Base-by-base conservation (phyloP, 2,797 vertebrate species). In the Halcyon leucocephala region DNA sequence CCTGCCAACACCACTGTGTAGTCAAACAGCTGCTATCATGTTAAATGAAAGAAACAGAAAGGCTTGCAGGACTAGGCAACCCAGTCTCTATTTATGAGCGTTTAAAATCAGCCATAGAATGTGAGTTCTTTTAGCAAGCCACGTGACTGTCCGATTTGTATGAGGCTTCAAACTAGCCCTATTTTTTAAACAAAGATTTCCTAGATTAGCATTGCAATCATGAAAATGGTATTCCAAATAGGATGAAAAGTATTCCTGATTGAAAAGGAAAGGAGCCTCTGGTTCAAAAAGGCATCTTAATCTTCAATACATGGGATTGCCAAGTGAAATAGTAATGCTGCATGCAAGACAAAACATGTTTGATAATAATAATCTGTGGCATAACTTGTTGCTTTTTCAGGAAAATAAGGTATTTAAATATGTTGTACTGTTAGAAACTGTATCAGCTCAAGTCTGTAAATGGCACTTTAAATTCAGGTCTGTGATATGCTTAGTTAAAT, bases 151-250 rank as follows among this genome's bases (percentile, higher is more conserved):
- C 48, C n/a, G 17, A 82, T 69, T 78, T 35, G n/a, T 35, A 62
- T 21, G 20, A 66, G 13, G 42, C 83, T 89, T 86, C 77, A 86
- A 89, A 66, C 11, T 46, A 82, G 39, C 4, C 33, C 42, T 69
- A 35, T 33, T 86, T 91, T 88, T 83, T 39, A 90, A 88, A 72
- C 39, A 74, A 60, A 35, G 7, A 11, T 65, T 78, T 90, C 19
- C 46, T 33, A 66, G 16, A 71, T 8, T 22, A 39, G 44, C 1
- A 0, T 46, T 90, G 86, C 2, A 37, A 39, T 44, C 14, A 42
- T 17, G 29, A 62, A n/a, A 72, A 67, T 0, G 1, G 25, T 83
- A 69, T 65, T 74, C 52, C 64, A 25, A 88, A 41, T 2, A 71
- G 41, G 31, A 78, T 24, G 18, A 61, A 64, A 93, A 69, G 10